Evolutionary conservation across 2,888 invertebrate species (phyloP), one percentile per base, ranked within the genome.

Genomic region (Blomia tropicalis): DNA sequence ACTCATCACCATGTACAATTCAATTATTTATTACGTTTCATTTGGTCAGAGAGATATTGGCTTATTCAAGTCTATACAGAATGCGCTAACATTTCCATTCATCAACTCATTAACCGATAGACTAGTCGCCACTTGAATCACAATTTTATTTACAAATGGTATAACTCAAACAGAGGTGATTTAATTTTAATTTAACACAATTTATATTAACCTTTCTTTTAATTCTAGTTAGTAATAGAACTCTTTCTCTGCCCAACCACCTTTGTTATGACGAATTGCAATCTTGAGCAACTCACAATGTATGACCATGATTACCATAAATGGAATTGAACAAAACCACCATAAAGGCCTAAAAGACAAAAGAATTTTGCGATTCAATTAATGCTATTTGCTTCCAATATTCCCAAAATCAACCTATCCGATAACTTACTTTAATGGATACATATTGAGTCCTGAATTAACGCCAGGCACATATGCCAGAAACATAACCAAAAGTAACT

Each of bases 281-380:
- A 88, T 91, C 78, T 92, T 87, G 78, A 95, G 84, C 75, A 85
- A 83, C 81, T 96, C 96, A 78, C 96, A 95, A 80, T 95, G 95
- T 77, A 95, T 84, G 82, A 95, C 95, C 80, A 96, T 95, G 74
- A 90, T 83, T 78, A 95, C 79, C 82, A 89, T 88, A 83, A 96
- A 96, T 71, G 95, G 95, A 75, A 96, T 80, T 71, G 92, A 93
- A 70, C 92, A 92, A 78, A 96, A 80, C 95, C 95, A 96, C 95
- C 95, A 96, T 72, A 90, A 87, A 77, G 92, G 87, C 80, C 95
- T 93, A 75, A 56, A 77, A 70, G 64, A 53, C 14, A 41, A 29
- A 43, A 56, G 5, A 60, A 19, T 14, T 1, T 41, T 11, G 3
- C n/a, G n/a, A n/a, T n/a, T n/a, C n/a, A n/a, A n/a, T n/a, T n/a